Conservation (phyloP, 2,797 vertebrate species). For the Phaenicophaeus curvirostris region DNA sequence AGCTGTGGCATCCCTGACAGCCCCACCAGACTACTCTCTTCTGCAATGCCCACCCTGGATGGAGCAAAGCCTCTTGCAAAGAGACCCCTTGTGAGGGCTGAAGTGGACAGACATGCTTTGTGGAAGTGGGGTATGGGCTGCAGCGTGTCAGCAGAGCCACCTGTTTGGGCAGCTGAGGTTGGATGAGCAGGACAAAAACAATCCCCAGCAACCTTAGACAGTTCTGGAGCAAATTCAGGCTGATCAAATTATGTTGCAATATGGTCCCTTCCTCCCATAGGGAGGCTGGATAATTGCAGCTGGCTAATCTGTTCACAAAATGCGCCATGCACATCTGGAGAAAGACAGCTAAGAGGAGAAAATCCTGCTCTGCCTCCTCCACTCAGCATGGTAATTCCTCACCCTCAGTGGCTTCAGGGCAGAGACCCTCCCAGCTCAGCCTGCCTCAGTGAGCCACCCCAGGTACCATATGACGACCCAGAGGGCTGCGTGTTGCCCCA, state of each 20-base stretch:
- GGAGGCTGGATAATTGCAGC: conserved; percentile 12
- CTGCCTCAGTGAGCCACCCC: background rate
- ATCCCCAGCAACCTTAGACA: background rate
- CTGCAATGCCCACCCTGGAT: background rate
- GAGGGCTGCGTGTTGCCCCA: fast-evolving
- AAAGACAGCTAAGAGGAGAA: conserved; percentile 5
- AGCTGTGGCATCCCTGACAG: background rate
- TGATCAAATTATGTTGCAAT: conserved; percentile 51
- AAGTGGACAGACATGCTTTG: background rate
- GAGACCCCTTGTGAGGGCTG: background rate
- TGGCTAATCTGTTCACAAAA: background rate
- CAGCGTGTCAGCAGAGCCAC: background rate
- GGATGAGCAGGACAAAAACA: background rate
- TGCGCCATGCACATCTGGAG: background rate
- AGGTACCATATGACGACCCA: background rate
- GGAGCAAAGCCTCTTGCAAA: background rate
- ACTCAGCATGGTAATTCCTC: background rate
- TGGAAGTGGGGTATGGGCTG: background rate
- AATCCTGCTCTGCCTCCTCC: background rate
- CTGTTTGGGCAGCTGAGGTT: fast-evolving
- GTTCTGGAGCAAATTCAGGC: conserved; percentile 28
- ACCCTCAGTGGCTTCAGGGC: background rate
- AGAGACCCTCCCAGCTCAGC: background rate
- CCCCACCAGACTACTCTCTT: background rate
- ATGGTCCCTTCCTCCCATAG: conserved; percentile 8